Evolutionary conservation across 53 echinoderm and acorn worm species (phyloP).

Genomic region (Paracentrotus lividus): DNA sequence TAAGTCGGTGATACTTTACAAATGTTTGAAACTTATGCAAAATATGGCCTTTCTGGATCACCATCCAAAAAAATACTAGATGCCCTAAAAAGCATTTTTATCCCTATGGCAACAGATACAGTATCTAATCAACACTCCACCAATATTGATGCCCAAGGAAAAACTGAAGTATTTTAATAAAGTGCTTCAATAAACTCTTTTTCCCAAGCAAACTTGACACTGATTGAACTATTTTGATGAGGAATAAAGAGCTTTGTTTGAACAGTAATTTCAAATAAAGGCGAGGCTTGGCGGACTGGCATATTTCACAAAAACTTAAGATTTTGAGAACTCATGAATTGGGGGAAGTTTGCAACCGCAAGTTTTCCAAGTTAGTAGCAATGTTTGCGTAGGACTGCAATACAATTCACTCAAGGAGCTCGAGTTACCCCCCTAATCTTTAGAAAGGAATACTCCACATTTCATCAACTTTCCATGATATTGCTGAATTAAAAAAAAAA

Average conservation of each 20-base stretch:
- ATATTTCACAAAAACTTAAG: not conserved
- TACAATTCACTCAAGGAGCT: not conserved
- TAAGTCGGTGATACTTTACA: too few species aligned
- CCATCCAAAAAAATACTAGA: too few species aligned
- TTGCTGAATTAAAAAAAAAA: not conserved
- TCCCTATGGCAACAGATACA: not conserved
- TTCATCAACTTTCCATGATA: not conserved
- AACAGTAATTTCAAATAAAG: constrained; percentile 41
- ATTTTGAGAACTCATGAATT: not conserved
- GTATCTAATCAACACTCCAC: not conserved
- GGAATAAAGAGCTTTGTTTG: constrained; percentile 32
- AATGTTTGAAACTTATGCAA: too few species aligned
- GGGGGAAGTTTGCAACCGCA: constrained; percentile 22
- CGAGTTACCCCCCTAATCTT: not conserved
- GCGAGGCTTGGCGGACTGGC: constrained; percentile 5
- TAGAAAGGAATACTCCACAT: not conserved
- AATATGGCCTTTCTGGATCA: too few species aligned
- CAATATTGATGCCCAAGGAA: too few species aligned
- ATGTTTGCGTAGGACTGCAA: not conserved
- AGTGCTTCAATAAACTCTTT: not conserved
- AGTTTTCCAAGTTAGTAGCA: not conserved
- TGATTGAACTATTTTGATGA: constrained; percentile 24
- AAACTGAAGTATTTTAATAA: not conserved
- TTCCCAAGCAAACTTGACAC: constrained; percentile 32
- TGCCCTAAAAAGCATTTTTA: too few species aligned